Percentiles rank a stretch among this genome's conserved stretches.
Evolutionary conservation across 2,797 vertebrate genomes (phyloP).

Genomic region (Serranus cabrilla): DNA sequence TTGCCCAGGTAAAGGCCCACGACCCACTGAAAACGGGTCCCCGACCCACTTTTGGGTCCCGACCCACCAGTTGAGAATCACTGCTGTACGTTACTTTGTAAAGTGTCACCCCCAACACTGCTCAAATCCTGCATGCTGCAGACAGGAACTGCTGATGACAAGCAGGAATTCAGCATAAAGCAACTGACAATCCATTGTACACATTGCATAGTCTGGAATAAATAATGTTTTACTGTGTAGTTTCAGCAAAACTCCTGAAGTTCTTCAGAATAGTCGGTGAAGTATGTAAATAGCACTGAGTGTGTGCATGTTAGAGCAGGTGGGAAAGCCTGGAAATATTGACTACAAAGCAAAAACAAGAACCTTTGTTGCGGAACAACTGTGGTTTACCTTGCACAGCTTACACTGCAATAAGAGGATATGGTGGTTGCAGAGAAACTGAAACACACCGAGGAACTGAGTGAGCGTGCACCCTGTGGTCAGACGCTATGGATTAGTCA

Average conservation of each 20-base stretch:
- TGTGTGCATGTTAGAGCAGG: background rate
- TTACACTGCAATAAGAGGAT: background rate
- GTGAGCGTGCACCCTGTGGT: slow-evolving; percentile 13
- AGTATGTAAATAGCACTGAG: background rate
- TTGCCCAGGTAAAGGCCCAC: no score
- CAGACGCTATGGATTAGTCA: background rate
- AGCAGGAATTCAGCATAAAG: background rate
- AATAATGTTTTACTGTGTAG: background rate
- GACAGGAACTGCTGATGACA: background rate
- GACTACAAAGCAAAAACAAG: background rate
- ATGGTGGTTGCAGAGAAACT: background rate
- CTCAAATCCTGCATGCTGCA: background rate
- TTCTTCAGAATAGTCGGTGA: background rate
- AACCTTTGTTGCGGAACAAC: background rate
- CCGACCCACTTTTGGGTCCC: no score
- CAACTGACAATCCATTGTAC: background rate
- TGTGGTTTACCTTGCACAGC: background rate
- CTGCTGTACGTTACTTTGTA: no score
- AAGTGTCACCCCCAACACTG: no score
- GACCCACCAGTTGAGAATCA: no score
- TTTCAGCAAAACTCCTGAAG: background rate
- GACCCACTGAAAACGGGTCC: no score
- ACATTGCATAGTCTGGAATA: background rate
- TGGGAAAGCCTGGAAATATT: background rate
- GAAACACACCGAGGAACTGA: slow-evolving; percentile 1